phyloP scores from a whole-genome alignment of 2,888 invertebrate genomes.

The Oxytorus armatus region DNA sequence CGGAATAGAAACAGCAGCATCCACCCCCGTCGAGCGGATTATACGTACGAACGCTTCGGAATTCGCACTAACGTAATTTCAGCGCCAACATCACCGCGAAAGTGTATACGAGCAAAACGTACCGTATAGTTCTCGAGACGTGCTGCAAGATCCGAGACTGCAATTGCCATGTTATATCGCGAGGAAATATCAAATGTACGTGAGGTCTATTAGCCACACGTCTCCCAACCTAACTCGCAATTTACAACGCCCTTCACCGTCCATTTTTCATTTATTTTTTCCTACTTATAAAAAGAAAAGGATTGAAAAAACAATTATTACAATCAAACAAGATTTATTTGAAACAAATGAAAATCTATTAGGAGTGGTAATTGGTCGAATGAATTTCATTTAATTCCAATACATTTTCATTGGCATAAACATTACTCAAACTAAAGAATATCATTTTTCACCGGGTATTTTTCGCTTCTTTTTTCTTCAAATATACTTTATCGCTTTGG shows the following conservation, averaged over 20 bases:
- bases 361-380: no score
- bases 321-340: no score
- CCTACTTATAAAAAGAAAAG: background rate
- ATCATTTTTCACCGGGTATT: background rate
- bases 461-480: background rate
- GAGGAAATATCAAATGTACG: slow-evolving; percentile 58
- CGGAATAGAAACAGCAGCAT: background rate
- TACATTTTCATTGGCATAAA: no score
- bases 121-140: slow-evolving; percentile 10
- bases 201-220: slow-evolving; percentile 50
- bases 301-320: no score
- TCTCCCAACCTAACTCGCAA: slow-evolving; percentile 11
- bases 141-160: slow-evolving; percentile 40
- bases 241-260: background rate
- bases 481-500: background rate
- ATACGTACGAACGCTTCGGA: slow-evolving; percentile 54
- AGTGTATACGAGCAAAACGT: slow-evolving; percentile 16
- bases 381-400: no score
- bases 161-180: slow-evolving; percentile 64
- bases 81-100: slow-evolving; percentile 17
- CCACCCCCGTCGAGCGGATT: slow-evolving; percentile 32
- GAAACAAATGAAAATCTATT: no score
- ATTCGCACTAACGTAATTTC: slow-evolving; percentile 59
- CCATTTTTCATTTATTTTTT: slow-evolving; percentile 5
- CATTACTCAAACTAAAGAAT: no score